A percentile compares a stretch with the other conserved stretches of the same genome.
These are phyloP conservation scores for Drosophila testacea DNA, from an alignment of 2,888 invertebrate species.

Conservation along the genomic window DNA sequence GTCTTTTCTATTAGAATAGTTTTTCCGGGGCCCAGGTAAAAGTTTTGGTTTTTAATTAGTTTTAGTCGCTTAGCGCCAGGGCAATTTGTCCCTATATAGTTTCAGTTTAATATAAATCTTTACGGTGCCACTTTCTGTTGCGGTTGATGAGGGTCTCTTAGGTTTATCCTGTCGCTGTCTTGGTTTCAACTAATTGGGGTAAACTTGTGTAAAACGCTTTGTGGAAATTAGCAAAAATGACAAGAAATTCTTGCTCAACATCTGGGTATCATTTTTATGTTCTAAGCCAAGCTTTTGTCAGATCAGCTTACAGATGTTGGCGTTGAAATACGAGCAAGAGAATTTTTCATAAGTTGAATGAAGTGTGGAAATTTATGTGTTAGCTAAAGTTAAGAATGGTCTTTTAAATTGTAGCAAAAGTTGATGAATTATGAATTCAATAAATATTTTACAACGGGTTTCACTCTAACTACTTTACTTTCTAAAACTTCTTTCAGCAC, in stretches of 20 bases:
- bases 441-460: background rate
- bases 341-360: background rate
- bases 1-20: conserved; percentile 60
- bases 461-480: too few relatives aligned
- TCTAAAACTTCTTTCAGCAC: background rate
- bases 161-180: background rate
- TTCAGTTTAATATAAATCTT: conserved; percentile 55
- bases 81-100: conserved; percentile 64
- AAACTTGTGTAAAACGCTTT: conserved; percentile 52
- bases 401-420: background rate
- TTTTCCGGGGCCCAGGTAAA: conserved; percentile 59
- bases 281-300: background rate
- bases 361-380: background rate
- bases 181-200: conserved; percentile 52
- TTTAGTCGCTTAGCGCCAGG: conserved; percentile 64
- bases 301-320: conserved; percentile 3
- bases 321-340: background rate
- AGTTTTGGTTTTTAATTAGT: conserved; percentile 77
- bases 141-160: conserved; percentile 44
- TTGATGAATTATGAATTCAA: background rate
- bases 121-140: conserved; percentile 31
- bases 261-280: conserved; percentile 2
- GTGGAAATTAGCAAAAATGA: conserved; percentile 40
- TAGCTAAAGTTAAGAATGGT: background rate
- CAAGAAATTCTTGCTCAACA: conserved; percentile 16